Base-by-base conservation (phyloP, 2,888 invertebrate species). In the Vandiemenella viatica region DNA sequence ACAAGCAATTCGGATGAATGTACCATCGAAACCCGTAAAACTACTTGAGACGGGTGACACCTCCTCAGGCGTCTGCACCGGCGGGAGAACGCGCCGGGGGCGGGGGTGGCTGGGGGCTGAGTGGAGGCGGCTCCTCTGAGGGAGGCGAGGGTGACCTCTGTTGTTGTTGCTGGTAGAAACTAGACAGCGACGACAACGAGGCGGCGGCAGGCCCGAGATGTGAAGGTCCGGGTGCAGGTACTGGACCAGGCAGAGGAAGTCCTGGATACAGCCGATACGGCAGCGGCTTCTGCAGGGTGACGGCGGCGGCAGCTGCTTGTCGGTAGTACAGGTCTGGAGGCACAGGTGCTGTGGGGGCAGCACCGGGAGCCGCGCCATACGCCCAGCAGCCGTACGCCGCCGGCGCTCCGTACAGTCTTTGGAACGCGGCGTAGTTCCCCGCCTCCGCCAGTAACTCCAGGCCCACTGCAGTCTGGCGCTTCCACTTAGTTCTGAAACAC, bases 401-500 rank as follows among this genome's bases (percentile, higher is more conserved):
- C 10, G 77, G 77, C 0, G 78, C 77, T 8, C 87, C 87, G 69
- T 90, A 91, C 55, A 97, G 74, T 54, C 96, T 78, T 70, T 96
- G 96, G 63, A 98, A 90, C n/a, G 97, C 97, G 1, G 95, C 95
- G 69, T 91, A 92, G 72, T 96, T 97, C 7, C 93, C 93, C 0
- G 96, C 93, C 67, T 98, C 98, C 2, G 95, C 92, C 49, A 98
- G 72, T 37, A 98, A 77, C 66, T 98, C 98, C 58, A 96, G 69
- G 0, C 97, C 96, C 3, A 97, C 97, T 0, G 97, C 93, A 15
- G 97, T 95, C 68, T 97, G 97, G 1, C 97, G 80, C 69, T 97
- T 97, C 97, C 97, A 98, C 74, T 97, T 97, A 65, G 97, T 97
- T 68, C 92, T 91, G 77, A 20, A 32, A 32, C 32, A n/a, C 4